Base-by-base conservation (phyloP, 2,113 vertebrate genomes). In the Brachirus orientalis region DNA sequence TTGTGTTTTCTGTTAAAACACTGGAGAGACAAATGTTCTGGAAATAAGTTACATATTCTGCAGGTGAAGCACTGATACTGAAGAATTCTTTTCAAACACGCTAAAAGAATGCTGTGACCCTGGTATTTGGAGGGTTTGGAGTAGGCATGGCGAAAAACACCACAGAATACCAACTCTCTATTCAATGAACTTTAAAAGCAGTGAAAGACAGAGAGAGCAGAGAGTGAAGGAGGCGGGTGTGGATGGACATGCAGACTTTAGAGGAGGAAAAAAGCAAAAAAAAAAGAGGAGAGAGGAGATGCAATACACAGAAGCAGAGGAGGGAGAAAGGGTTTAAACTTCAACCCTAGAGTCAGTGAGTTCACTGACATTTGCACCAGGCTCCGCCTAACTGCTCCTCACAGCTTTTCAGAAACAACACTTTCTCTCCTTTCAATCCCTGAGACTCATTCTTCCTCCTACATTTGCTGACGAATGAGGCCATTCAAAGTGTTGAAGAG, bases 321-420 rank as follows among this genome's bases (percentile, higher is more conserved):
- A 66, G 68, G 48, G 45, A 75, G 45, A 82, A 61, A 84, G 68
- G 76, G 67, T 72, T 83, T 80, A 84, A 87, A 89, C 80, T 84
- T 88, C 81, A 86, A 86, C 86, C 72, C 51, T 22, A 9, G 79
- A 89, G 80, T 89, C 86, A 86, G 72, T 19, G 81, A 69, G 89
- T 91, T 90, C 91, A 89, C 80, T 92, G 89, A 91, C 88, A 92
- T 92, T 91, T 91, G 89, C 79, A 85, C 87, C 75, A 64, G 65
- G 78, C 78, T 54, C 81, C 68, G 73, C 79, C 79, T 83, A 10
- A 75, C 71, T 71, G 71, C 65, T 83, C 70, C 81, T 72, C 77
- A 22, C 61, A 44, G 83, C 81, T 75, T 83, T 86, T 89, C 75
- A 88, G 41, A 61, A 77, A 68, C 13, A 18, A 77, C 75, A 63